phyloP scores from a whole-genome alignment of 2,113 vertebrate species.

The Onychostruthus taczanowskii region DNA sequence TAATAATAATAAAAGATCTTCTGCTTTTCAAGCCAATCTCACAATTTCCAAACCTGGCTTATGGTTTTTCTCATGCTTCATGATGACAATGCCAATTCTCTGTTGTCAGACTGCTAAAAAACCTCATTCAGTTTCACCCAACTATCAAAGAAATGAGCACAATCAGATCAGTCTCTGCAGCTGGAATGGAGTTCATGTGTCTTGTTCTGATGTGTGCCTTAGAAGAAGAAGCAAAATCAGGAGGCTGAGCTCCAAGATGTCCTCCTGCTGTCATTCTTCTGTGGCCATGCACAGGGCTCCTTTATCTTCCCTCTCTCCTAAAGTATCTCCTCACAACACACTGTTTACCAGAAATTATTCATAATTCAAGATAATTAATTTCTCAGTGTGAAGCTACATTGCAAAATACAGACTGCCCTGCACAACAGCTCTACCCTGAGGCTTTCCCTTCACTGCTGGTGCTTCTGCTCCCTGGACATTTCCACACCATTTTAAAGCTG shows the following conservation, averaged over 20 bases:
- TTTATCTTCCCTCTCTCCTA: not conserved
- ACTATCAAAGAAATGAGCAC: not conserved
- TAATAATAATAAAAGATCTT: not conserved
- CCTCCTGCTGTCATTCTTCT: not conserved
- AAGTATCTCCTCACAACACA: not conserved
- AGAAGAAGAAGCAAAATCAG: not conserved
- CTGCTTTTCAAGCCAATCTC: conserved; percentile 9
- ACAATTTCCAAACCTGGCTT: conserved; percentile 1
- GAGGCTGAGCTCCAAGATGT: not conserved
- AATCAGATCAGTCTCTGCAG: not conserved
- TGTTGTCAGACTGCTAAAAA: not conserved
- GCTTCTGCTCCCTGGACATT: not conserved
- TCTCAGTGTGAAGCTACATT: not conserved
- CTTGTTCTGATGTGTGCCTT: not conserved
- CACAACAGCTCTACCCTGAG: not conserved
- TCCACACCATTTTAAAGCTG: not conserved
- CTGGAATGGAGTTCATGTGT: not conserved
- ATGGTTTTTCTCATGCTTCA: conserved; percentile 35
- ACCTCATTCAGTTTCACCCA: not conserved
- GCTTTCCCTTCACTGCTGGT: not conserved
- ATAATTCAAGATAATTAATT: not conserved
- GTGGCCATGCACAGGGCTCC: not conserved
- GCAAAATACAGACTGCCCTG: not conserved
- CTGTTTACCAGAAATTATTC: not conserved
- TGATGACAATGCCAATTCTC: conserved; percentile 36